A percentile compares a stretch with the other conserved stretches of the same genome.
Conservation (phyloP, 2,113 vertebrate genomes). For the Galemys pyrenaicus region DNA sequence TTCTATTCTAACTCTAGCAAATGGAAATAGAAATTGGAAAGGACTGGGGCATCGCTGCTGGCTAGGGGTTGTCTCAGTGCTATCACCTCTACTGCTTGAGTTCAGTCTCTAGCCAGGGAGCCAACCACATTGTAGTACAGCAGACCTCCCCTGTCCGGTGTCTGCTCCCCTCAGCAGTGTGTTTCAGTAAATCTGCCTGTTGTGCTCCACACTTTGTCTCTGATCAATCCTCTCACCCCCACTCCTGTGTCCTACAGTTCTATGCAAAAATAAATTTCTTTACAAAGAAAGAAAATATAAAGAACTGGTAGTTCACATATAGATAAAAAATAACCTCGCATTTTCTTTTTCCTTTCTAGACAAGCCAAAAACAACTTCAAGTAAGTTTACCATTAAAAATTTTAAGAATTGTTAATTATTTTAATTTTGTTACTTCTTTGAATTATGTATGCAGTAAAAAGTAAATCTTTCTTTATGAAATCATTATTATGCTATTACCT, state of each 20-base stretch:
- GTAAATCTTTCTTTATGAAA: not conserved
- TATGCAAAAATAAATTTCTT: too few relatives aligned
- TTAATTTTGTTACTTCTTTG: not conserved
- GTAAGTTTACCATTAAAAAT: slow-evolving; percentile 68
- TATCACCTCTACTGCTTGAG: too few relatives aligned
- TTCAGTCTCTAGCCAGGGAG: too few relatives aligned
- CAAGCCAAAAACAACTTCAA: slow-evolving; percentile 78
- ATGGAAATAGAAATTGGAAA: not conserved
- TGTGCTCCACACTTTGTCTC: too few relatives aligned
- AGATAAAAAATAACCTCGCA: not conserved
- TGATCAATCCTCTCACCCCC: too few relatives aligned
- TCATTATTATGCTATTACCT: not conserved
- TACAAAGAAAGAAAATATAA: not conserved
- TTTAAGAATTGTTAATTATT: not conserved
- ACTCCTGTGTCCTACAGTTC: too few relatives aligned
- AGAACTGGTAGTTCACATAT: not conserved
- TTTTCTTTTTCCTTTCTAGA: slow-evolving; percentile 68
- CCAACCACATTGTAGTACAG: too few relatives aligned
- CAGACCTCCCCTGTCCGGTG: too few relatives aligned
- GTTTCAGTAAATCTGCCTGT: too few relatives aligned
- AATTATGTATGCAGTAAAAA: not conserved
- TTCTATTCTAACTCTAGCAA: not conserved
- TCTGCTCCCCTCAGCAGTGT: too few relatives aligned
- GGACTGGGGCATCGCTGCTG: too few relatives aligned
- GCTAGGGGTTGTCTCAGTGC: not conserved